Evolutionary conservation across 2,113 vertebrate genomes (phyloP).

Genomic region (Campylorhamphus procurvoides): DNA sequence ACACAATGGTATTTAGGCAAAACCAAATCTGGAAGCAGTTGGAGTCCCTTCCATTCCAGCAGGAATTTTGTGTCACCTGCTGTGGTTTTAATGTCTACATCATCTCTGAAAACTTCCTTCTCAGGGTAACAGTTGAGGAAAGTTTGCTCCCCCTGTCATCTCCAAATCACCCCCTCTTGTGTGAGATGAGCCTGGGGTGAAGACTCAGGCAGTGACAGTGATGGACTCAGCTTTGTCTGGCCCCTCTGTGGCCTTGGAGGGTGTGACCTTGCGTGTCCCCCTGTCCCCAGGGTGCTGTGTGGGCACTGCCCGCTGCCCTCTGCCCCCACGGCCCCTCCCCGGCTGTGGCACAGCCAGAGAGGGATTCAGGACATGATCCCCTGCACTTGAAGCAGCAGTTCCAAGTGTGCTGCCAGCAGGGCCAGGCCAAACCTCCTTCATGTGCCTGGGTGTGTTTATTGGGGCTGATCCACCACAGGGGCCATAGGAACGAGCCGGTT

Average conservation of each 20-base stretch:
- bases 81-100: background rate
- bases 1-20: background rate
- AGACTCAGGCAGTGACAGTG: background rate
- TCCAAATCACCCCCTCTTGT: background rate
- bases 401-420: background rate
- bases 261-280: background rate
- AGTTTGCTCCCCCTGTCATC: background rate
- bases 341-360: background rate
- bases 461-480: conserved; percentile 45
- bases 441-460: conserved; percentile 22
- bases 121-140: background rate
- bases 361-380: background rate
- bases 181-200: background rate
- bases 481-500: conserved; percentile 40
- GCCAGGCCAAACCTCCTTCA: background rate
- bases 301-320: background rate
- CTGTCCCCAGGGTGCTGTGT: background rate
- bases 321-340: background rate
- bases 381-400: background rate
- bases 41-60: background rate
- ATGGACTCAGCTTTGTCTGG: background rate
- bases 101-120: background rate
- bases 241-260: background rate
- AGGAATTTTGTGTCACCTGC: background rate
- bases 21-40: background rate